Percentiles rank a stretch among this genome's conserved stretches.
Evolutionary conservation across 2,113 vertebrate species (phyloP).

Genomic region (Spea bombifrons): DNA sequence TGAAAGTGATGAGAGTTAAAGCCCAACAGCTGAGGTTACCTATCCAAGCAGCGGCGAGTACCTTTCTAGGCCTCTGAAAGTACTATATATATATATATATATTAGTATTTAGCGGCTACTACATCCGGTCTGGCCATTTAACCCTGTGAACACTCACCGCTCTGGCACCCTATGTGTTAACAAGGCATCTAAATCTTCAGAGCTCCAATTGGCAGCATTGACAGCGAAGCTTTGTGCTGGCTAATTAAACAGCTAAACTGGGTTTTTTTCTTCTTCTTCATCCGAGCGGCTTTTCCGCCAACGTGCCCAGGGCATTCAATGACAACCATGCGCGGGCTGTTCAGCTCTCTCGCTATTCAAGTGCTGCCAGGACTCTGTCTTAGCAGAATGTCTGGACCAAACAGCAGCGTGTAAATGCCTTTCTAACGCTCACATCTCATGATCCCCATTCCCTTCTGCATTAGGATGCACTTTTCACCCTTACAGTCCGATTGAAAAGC

Average conservation of each 20-base stretch:
- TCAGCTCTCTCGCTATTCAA: slow-evolving; percentile 37
- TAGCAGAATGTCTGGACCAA: slow-evolving; percentile 38
- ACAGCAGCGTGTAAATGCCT: slow-evolving; percentile 36
- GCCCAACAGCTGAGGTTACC: no score
- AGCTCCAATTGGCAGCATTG: slow-evolving; percentile 11
- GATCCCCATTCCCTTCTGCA: slow-evolving; percentile 36
- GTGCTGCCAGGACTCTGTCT: slow-evolving; percentile 25
- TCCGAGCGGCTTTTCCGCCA: slow-evolving; percentile 29
- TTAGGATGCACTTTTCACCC: slow-evolving; percentile 37
- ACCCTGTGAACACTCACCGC: not conserved
- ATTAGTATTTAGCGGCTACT: no score
- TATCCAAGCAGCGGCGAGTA: no score
- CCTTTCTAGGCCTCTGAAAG: no score
- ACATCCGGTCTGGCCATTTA: not conserved
- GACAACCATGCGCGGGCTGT: slow-evolving; percentile 31
- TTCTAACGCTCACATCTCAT: slow-evolving; percentile 11
- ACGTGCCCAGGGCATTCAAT: slow-evolving; percentile 36
- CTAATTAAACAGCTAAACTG: slow-evolving; percentile 41
- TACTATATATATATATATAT: no score
- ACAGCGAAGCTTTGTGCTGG: slow-evolving; percentile 27
- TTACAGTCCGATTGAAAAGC: not conserved
- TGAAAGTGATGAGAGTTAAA: no score
- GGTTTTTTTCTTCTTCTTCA: not conserved
- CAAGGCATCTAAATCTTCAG: not conserved
- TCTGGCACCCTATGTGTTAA: not conserved